Conservation (phyloP, 2,888 invertebrate species). For the Serrognathus titanus region DNA sequence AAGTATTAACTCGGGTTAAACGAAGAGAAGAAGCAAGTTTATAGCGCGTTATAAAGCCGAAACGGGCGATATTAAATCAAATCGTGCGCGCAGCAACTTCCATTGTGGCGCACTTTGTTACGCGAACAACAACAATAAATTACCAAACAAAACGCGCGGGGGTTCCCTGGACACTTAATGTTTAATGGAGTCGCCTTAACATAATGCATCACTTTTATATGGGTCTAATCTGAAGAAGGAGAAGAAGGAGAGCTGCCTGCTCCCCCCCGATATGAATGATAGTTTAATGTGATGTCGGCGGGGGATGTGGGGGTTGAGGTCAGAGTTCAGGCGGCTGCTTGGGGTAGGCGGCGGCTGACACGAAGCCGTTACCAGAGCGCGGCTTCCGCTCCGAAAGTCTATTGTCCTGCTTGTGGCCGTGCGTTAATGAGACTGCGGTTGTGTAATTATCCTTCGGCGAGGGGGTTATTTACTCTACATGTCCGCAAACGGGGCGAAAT, state of each 20-base stretch:
- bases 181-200: too few species aligned
- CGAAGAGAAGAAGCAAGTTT: too few species aligned
- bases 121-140: too few species aligned
- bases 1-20: too few species aligned
- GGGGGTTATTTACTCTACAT: background rate
- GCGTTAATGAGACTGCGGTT: background rate
- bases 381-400: background rate
- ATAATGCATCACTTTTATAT: conserved; percentile 1
- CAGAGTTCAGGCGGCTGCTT: background rate
- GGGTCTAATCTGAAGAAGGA: background rate
- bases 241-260: background rate
- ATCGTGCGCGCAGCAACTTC: too few species aligned
- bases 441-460: background rate
- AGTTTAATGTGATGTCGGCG: background rate
- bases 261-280: background rate
- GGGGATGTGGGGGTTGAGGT: background rate
- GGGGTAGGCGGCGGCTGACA: background rate
- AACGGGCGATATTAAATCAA: too few species aligned
- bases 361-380: background rate
- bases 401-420: conserved; percentile 3
- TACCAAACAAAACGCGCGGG: too few species aligned
- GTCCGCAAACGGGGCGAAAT: too few species aligned
- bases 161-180: too few species aligned
- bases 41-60: too few species aligned
- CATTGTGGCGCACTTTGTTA: too few species aligned